These are phyloP conservation scores for Scomber japonicus DNA, from an alignment of 2,113 vertebrate genomes.

Conservation along the genomic window DNA sequence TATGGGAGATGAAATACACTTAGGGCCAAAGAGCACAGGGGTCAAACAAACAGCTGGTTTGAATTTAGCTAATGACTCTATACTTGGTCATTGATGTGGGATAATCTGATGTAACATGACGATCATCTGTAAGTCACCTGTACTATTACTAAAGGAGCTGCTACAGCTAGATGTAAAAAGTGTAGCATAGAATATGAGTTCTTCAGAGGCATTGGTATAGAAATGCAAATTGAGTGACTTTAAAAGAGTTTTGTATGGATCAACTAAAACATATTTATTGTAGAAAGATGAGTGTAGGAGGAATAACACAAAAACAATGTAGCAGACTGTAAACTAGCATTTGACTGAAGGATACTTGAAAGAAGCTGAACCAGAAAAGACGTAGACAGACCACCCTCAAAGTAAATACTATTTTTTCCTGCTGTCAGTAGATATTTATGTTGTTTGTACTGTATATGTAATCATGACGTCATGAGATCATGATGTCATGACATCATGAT, in stretches of 20 bases:
- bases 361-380: conserved; percentile 9
- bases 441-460: conserved; percentile 9
- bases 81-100: conserved; percentile 8
- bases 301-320: conserved; percentile 4
- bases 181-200: conserved; percentile 1
- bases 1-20: not conserved
- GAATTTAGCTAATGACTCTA: not conserved
- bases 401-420: conserved; percentile 24
- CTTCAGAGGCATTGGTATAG: not conserved
- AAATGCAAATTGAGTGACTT: conserved; percentile 8
- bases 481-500: no score
- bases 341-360: not conserved
- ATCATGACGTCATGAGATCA: not conserved
- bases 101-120: conserved; percentile 5
- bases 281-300: not conserved
- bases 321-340: conserved; percentile 7
- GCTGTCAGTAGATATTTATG: conserved; percentile 14
- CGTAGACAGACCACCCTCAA: not conserved
- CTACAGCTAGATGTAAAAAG: not conserved
- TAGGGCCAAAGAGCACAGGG: conserved; percentile 17
- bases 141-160: not conserved
- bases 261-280: conserved; percentile 26
- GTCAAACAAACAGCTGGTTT: conserved; percentile 10
- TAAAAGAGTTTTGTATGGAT: conserved; percentile 6
- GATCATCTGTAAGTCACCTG: not conserved